Evolutionary conservation across 2,888 invertebrate genomes (phyloP), one percentile per base, ranked within the genome.

Genomic region (Netelia fuscicornis): DNA sequence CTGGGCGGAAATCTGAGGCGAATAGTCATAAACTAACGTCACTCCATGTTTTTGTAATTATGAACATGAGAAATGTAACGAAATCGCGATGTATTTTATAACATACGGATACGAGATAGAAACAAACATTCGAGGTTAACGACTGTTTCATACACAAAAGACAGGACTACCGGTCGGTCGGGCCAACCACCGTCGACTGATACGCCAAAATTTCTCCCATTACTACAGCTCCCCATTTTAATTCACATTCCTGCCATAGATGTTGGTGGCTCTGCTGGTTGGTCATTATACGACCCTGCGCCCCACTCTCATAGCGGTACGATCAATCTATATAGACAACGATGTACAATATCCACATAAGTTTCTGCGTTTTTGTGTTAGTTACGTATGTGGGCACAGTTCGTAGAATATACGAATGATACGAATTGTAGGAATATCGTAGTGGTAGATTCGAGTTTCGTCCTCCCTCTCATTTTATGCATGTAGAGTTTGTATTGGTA

Each of bases 171-270:
- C 82, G 82, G 82, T 78, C 77, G 67, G 72, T 72, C 60, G 25
- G 78, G 72, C 77, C 78, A 83, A 83, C 83, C 78, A 72, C 72
- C 77, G 83, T 72, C 74, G 77, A 83, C 83, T 81, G 81, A 67
- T 68, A 25, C 48, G 20, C 68, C 8, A 56, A 65, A 80, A 84
- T 81, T 81, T 84, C 77, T 84, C 76, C 83, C 84, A 64, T 74
- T 85, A 74, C 77, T 64, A 74, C 58, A 48, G 72, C 75, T 68
- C 68, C 72, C 62, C 23, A 23, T 48, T 48, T 25, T 72, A 76
- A 23, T 75, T 78, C 48, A 11, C 84, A 81, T 81, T 84, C 77
- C 68, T 77, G 76, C 77, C 84, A 60, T 70, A 76, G 37, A 60
- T 64, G 74, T 56, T 30, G 72, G 83, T 65, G 79, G 83, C 83